Evolutionary conservation across 2,113 vertebrate genomes (phyloP).

Genomic region (Sphyrna mokarran): DNA sequence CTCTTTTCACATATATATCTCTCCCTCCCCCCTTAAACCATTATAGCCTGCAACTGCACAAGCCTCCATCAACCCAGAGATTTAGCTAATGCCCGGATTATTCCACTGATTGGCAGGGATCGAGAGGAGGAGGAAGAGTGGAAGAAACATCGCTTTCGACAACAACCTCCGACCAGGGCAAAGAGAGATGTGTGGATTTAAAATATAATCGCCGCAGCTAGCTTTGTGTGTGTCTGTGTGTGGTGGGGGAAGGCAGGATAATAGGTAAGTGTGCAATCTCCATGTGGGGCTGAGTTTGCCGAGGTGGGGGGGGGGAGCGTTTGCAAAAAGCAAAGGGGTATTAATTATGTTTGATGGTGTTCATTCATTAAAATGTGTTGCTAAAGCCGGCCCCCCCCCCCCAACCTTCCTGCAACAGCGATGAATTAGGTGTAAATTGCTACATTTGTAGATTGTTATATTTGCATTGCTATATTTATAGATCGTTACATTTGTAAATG

Average conservation of each 20-base stretch:
- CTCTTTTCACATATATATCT: too few species aligned
- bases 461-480: too few species aligned
- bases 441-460: too few species aligned
- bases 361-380: background rate
- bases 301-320: background rate
- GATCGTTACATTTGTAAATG: too few species aligned
- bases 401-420: too few species aligned
- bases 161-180: background rate
- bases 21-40: too few species aligned
- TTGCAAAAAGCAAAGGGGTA: background rate
- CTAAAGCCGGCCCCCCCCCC: background rate
- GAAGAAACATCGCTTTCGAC: background rate
- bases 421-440: background rate
- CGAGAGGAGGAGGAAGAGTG: background rate
- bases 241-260: background rate
- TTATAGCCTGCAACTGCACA: background rate
- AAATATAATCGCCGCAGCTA: background rate
- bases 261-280: background rate
- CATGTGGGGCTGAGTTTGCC: too few species aligned
- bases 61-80: background rate
- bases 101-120: background rate
- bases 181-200: constrained; percentile 11
- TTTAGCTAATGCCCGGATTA: background rate
- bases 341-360: background rate
- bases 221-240: background rate